Conservation (phyloP, 2,797 vertebrate species). For the Peromyscus attwateri region DNA sequence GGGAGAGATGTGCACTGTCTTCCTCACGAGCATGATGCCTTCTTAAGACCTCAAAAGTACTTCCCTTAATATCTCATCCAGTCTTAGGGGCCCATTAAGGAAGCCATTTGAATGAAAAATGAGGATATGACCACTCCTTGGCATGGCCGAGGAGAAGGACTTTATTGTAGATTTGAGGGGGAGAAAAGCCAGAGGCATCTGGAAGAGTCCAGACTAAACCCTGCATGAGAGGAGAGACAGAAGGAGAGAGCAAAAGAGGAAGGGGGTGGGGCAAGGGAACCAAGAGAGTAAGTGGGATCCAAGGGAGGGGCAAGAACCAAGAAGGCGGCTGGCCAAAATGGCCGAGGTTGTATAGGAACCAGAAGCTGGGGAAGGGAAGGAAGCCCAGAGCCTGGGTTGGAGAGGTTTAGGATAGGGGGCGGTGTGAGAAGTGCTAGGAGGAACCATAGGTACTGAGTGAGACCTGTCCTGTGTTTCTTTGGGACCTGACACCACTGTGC, state of each 20-base stretch:
- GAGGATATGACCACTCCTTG: too few relatives aligned
- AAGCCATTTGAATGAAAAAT: background rate
- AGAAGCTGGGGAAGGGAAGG: background rate
- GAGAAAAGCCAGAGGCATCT: background rate
- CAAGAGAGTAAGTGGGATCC: background rate
- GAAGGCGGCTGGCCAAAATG: background rate
- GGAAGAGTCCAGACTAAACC: background rate
- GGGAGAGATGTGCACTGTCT: background rate
- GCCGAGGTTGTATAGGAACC: background rate
- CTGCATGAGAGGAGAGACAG: background rate
- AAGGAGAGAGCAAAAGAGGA: background rate
- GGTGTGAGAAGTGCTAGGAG: background rate
- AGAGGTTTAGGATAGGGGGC: too few relatives aligned
- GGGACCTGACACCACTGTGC: background rate
- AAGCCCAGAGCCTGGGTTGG: background rate
- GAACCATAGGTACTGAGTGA: background rate
- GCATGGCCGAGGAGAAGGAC: background rate
- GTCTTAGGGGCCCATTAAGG: background rate
- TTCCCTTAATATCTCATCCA: background rate
- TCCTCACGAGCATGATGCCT: background rate
- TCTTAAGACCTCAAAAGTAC: background rate
- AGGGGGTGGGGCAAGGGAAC: background rate
- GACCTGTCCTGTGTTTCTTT: background rate
- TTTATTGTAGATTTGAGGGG: background rate
- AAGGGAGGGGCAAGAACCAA: background rate